Conservation (phyloP, 23 tunicate species). For the Ciona savignyi region DNA sequence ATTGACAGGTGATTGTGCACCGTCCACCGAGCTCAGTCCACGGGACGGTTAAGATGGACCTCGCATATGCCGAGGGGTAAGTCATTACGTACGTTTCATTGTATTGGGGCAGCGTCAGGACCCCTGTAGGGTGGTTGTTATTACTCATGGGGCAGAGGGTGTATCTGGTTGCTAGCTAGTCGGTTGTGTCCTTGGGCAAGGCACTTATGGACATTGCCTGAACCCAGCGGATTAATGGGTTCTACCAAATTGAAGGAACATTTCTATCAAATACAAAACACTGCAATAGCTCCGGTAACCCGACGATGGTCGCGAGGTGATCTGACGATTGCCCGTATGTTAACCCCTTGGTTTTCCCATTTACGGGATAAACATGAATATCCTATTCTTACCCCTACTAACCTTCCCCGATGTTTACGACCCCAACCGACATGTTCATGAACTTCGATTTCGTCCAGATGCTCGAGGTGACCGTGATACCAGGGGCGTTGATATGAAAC, state of each 20-base stretch:
- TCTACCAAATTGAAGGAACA: too few species aligned
- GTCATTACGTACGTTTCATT: conserved; percentile 68
- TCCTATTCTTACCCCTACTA: not conserved
- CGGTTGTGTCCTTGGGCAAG: not conserved
- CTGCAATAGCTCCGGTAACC: not conserved
- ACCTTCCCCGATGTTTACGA: conserved; percentile 84
- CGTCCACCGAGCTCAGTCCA: conserved; percentile 89
- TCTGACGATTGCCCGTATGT: too few species aligned
- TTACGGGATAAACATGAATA: too few species aligned
- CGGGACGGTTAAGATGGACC: conserved; percentile 75
- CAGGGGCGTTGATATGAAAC: conserved; percentile 51
- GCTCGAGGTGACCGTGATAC: conserved; percentile 38
- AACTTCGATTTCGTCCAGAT: conserved; percentile 91
- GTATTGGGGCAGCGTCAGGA: conserved; percentile 26
- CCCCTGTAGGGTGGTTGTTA: conserved; percentile 21
- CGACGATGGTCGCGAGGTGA: too few species aligned
- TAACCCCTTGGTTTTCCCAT: too few species aligned
- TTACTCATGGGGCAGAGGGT: not conserved
- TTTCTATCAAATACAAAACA: too few species aligned
- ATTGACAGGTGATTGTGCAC: conserved; percentile 54
- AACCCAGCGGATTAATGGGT: too few species aligned
- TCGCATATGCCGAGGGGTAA: conserved; percentile 78
- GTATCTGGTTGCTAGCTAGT: not conserved
- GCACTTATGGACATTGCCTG: too few species aligned
- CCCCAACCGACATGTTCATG: conserved; percentile 88